Base-by-base conservation (phyloP, 1,140 invertebrate genomes). In the Bradynema listronoti region DNA sequence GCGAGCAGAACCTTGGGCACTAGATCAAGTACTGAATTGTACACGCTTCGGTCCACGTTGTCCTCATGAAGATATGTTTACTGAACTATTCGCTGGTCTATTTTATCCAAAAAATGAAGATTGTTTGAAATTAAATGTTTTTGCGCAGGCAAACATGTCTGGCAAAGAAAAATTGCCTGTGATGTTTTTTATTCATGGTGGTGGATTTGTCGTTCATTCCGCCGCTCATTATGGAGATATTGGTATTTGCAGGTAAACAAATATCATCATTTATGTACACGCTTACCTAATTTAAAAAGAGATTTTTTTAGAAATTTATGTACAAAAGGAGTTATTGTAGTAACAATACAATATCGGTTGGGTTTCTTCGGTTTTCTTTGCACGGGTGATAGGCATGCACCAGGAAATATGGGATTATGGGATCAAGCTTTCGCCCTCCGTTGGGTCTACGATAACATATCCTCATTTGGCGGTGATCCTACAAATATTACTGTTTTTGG, bases 131-230 rank as follows among this genome's bases (percentile, higher is more conserved):
- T 19, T 59, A 7, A 59, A 64, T 59, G 60, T 65, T 2, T 64
- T 57, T 57, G 63, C 53, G 5, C 59, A 14, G 32, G 33, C 49
- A 4, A n/a, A 29, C 16, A 32, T 0, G 24, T 19, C 16, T 55
- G 19, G 36, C 16, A 22, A 61, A 39, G 32, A 61, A 11, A 66
- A 71, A 86, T 88, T 68, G 56, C 87, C 90, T 16, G 90, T 95
- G 19, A 86, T 94, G 85, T 85, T 95, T 30, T 95, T 90, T 90
- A 87, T 95, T 61, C 95, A 90, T 79, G 91, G 92, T 41, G 92
- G 92, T 29, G 90, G 91, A 1, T 97, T 93, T 81, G 91, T 90
- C 78, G 90, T 88, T 32, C 90, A 91, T 22, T 88, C 88, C 2
- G 86, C 87, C 22, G 90, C 89, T 24, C 81, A 95, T 65, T 90